A percentile compares a stretch with the other conserved stretches of the same genome.
Evolutionary conservation across 2,113 vertebrate genomes (phyloP).

Genomic region (Etia nguti): DNA sequence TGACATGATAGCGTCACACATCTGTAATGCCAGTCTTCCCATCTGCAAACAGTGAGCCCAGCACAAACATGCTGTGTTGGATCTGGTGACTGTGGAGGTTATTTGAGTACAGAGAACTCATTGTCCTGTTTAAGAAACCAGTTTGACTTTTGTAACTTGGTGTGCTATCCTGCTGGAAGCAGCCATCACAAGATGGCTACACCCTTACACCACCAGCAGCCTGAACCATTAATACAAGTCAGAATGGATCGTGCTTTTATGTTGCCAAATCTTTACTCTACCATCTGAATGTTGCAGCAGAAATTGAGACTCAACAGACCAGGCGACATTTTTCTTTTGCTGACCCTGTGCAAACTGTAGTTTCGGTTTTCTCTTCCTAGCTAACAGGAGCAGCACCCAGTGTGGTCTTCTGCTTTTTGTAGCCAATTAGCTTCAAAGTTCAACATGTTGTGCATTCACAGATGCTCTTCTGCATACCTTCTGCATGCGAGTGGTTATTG

Average conservation of each 20-base stretch:
- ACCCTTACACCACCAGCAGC: background rate
- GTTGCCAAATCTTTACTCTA: background rate
- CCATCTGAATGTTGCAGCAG: background rate
- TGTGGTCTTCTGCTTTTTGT: background rate
- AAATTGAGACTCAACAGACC: background rate
- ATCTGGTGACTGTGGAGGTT: background rate
- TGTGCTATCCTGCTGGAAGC: background rate
- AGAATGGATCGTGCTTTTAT: background rate
- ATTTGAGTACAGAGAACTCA: background rate
- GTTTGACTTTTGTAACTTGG: background rate
- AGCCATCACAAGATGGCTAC: background rate
- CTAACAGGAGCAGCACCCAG: background rate
- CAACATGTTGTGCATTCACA: background rate
- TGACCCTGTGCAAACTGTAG: background rate
- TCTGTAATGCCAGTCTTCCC: background rate
- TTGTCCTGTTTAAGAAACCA: background rate
- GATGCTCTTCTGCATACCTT: background rate
- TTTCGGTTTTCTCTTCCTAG: background rate
- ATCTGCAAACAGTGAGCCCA: background rate
- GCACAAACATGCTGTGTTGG: background rate
- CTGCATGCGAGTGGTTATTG: background rate
- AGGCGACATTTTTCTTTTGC: background rate
- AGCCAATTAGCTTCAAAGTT: background rate
- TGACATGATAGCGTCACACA: background rate
- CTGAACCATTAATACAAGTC: background rate